Conservation (phyloP, 1,140 invertebrate species). For the Agrypnia vestita region DNA sequence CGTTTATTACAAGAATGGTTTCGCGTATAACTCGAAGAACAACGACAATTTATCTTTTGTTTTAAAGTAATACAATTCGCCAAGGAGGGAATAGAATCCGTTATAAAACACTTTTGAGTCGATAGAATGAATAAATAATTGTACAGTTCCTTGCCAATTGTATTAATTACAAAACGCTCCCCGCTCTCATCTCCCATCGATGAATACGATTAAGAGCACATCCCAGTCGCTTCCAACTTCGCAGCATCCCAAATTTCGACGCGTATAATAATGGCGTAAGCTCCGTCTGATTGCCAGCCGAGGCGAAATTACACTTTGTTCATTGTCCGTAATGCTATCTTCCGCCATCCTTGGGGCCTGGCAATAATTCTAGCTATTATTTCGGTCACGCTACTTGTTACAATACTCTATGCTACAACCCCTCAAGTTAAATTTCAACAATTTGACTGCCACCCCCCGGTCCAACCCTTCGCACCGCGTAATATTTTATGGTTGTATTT, state of each 20-base stretch:
- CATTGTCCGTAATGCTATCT: conserved; percentile 57
- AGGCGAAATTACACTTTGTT: conserved; percentile 57
- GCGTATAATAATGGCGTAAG: conserved; percentile 21
- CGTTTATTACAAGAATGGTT: no score
- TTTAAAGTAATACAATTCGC: no score
- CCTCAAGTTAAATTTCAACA: conserved; percentile 34
- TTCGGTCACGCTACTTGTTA: conserved; percentile 41
- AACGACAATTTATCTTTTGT: no score
- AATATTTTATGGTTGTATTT: no score
- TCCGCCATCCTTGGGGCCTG: conserved; percentile 16
- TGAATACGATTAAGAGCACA: conserved; percentile 30
- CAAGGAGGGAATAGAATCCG: no score
- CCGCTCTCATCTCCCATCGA: conserved; percentile 15
- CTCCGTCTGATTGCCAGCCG: conserved; percentile 19
- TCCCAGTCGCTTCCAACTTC: conserved; percentile 10
- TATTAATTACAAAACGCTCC: conserved; percentile 26
- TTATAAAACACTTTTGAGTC: background rate
- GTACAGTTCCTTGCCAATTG: conserved; percentile 12
- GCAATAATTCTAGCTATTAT: conserved; percentile 57
- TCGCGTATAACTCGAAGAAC: no score
- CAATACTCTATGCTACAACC: conserved; percentile 18
- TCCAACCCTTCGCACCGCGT: conserved; percentile 9
- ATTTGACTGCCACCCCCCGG: conserved; percentile 20
- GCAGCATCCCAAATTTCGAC: conserved; percentile 16
- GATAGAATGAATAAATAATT: conserved; percentile 3